Evolutionary conservation across 2,888 invertebrate species (phyloP).

Genomic region (Odontocolon sp.): DNA sequence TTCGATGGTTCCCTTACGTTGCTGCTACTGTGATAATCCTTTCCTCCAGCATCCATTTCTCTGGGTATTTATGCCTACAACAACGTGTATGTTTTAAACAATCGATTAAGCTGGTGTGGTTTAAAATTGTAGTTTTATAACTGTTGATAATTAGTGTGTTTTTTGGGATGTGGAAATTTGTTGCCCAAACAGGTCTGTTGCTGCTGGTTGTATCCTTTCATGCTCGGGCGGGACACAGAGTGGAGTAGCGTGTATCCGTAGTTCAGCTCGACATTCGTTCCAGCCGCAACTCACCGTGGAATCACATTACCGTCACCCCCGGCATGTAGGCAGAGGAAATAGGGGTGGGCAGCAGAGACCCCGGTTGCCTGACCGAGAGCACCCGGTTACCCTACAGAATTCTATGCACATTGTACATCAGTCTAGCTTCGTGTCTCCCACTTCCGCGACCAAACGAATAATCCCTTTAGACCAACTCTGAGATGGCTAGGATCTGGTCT

Average conservation of each 20-base stretch:
- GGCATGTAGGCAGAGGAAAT: constrained; percentile 35
- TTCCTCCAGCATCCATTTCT: too few relatives aligned
- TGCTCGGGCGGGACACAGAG: constrained; percentile 66
- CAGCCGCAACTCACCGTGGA: constrained; percentile 72
- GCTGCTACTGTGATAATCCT: too few relatives aligned
- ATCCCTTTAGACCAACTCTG: constrained; percentile 79
- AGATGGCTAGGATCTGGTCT: too few relatives aligned
- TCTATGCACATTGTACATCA: constrained; percentile 74
- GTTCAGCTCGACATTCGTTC: constrained; percentile 34
- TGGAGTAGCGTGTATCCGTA: constrained; percentile 64
- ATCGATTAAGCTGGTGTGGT: too few relatives aligned
- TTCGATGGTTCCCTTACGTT: too few relatives aligned
- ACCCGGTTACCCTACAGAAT: constrained; percentile 73
- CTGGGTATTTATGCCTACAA: too few relatives aligned
- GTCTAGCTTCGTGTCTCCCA: constrained; percentile 46
- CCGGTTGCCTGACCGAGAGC: constrained; percentile 33
- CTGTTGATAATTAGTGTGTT: constrained; percentile 46
- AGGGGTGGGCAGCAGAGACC: too few relatives aligned
- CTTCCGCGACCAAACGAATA: constrained; percentile 72
- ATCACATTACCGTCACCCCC: constrained; percentile 76
- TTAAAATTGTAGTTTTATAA: constrained; percentile 40
- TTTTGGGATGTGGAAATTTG: constrained; percentile 43
- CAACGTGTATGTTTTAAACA: too few relatives aligned
- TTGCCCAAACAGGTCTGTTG: constrained; percentile 34
- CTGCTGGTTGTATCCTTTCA: constrained; percentile 47